Conservation (phyloP, 2,113 vertebrate species). For the Taxidea taxus region DNA sequence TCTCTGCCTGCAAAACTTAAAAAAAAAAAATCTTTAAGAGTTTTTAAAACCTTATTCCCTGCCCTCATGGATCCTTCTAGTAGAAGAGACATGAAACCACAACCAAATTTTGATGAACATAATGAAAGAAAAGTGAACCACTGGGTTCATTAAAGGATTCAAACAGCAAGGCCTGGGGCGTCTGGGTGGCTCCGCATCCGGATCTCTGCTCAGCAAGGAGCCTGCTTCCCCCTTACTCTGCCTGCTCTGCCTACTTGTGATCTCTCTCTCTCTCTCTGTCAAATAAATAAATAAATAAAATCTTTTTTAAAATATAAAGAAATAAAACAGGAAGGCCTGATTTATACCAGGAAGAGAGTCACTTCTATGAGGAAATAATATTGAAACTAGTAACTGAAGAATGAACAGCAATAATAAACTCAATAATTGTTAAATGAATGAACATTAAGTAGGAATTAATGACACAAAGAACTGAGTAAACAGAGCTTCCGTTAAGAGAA, state of each 20-base stretch:
- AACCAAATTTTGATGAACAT: neutral
- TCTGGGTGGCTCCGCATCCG: too few relatives aligned
- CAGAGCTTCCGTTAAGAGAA: neutral
- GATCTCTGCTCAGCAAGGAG: too few relatives aligned
- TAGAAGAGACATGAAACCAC: neutral
- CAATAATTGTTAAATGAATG: neutral
- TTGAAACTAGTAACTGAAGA: conserved; percentile 32
- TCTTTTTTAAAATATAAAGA: too few relatives aligned
- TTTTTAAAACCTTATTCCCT: neutral
- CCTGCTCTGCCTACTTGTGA: too few relatives aligned
- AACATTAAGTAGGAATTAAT: neutral
- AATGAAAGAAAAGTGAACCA: neutral
- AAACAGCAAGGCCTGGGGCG: neutral
- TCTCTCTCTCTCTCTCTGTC: too few relatives aligned
- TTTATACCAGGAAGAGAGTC: neutral
- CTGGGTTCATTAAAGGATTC: neutral
- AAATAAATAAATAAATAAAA: too few relatives aligned
- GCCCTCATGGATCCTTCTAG: neutral
- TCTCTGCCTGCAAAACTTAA: too few relatives aligned
- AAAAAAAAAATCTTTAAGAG: too few relatives aligned
- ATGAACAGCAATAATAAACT: neutral
- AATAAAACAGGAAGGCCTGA: neutral
- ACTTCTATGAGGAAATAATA: conserved; percentile 32
- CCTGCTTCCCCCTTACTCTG: too few relatives aligned
- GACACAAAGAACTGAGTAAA: neutral